A percentile compares a stretch with the other conserved stretches of the same genome.
phyloP scores from a whole-genome alignment of 2,888 invertebrate species.

The Acrobasis suavella region DNA sequence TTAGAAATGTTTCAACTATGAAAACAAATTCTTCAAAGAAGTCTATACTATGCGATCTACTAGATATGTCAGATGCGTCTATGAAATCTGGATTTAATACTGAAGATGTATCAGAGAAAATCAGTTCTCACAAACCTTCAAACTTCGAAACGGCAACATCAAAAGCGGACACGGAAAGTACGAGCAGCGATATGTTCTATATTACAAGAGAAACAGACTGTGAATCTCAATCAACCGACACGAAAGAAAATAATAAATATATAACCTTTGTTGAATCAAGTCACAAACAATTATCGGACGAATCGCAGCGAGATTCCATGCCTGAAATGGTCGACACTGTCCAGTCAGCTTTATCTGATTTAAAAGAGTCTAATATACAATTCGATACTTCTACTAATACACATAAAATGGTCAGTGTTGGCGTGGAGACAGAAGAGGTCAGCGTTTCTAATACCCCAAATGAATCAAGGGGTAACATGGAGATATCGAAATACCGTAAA shows the following conservation, averaged over 20 bases:
- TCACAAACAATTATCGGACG: conserved; percentile 27
- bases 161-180: conserved; percentile 20
- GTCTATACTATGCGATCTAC: conserved; percentile 49
- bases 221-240: conserved; percentile 32
- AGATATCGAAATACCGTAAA: conserved; percentile 32
- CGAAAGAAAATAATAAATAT: not conserved
- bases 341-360: conserved; percentile 33
- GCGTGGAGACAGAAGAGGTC: conserved; percentile 29
- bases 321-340: conserved; percentile 29
- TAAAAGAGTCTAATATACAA: conserved; percentile 30
- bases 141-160: not conserved
- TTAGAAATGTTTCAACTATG: conserved; percentile 17
- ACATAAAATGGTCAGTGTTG: conserved; percentile 34
- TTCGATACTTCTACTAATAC: conserved; percentile 31
- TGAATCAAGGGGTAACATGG: not conserved
- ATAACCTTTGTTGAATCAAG: no score
- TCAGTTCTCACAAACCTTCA: conserved; percentile 29
- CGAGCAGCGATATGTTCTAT: conserved; percentile 6
- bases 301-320: conserved; percentile 32
- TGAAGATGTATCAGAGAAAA: conserved; percentile 29
- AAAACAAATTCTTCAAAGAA: conserved; percentile 29
- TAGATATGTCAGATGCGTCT: conserved; percentile 52
- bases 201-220: conserved; percentile 38
- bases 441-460: conserved; percentile 20
- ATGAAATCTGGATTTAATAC: conserved; percentile 33